Evolutionary conservation across 2,797 vertebrate species (phyloP).

Genomic region (Chaenodraco wilsoni): DNA sequence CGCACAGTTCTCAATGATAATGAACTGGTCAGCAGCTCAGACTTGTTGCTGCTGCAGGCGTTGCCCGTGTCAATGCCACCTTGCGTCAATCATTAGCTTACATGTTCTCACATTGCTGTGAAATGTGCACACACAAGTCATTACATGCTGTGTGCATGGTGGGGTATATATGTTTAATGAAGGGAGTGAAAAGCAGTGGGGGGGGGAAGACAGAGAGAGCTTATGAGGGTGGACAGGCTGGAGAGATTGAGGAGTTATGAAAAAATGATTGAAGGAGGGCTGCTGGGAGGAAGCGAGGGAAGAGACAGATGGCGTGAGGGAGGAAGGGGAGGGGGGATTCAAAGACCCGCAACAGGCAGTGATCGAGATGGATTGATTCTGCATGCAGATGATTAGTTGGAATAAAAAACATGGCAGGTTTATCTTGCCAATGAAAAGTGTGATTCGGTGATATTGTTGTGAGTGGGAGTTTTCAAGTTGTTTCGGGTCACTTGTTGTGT

Average conservation of each 20-base stretch:
- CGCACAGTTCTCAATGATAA: conserved; percentile 71
- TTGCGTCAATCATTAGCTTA: conserved; percentile 50
- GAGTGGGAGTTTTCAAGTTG: conserved; percentile 63
- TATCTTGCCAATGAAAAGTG: conserved; percentile 58
- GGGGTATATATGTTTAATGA: conserved; percentile 59
- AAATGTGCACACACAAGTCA: conserved; percentile 27
- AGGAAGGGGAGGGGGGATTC: conserved; percentile 58
- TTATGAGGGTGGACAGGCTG: conserved; percentile 63
- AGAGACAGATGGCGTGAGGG: conserved; percentile 73
- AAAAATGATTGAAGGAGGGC: conserved; percentile 75
- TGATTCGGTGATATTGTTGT: conserved; percentile 56
- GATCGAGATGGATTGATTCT: conserved; percentile 79
- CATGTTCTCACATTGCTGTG: conserved; percentile 26
- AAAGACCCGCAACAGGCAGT: conserved; percentile 72
- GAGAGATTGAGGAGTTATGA: conserved; percentile 72
- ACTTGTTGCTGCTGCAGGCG: conserved; percentile 44
- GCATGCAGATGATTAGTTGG: conserved; percentile 73
- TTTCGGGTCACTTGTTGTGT: conserved; percentile 72
- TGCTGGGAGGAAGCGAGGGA: conserved; percentile 59
- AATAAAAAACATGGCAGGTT: conserved; percentile 62
- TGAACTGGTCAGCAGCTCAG: conserved; percentile 64
- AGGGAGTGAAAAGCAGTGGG: conserved; percentile 15
- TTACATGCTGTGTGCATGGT: conserved; percentile 7
- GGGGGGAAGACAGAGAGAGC: conserved; percentile 22
- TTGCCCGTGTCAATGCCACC: conserved; percentile 42